A percentile compares a stretch with the other conserved stretches of the same genome.
phyloP scores from a whole-genome alignment of 2,797 vertebrate species.

The Lagorchestes hirsutus region DNA sequence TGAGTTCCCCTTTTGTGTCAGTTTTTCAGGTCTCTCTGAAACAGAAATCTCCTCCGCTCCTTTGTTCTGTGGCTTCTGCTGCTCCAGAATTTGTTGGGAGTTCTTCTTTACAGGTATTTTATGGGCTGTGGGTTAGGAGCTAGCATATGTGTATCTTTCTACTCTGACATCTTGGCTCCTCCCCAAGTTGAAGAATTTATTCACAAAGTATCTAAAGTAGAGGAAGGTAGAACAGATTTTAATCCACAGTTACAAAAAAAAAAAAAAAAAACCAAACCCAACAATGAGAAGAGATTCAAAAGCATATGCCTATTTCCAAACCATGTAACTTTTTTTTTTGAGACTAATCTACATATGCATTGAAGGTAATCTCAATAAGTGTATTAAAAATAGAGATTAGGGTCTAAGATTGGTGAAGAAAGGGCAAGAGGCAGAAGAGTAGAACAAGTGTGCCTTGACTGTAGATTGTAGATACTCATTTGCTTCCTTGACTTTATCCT shows the following conservation, averaged over 20 bases:
- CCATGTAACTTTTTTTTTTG: too few species aligned
- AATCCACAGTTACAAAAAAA: not conserved
- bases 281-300: not conserved
- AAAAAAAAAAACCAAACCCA: not conserved
- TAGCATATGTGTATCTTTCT: too few species aligned
- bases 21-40: too few species aligned
- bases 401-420: not conserved
- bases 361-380: not conserved
- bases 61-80: too few species aligned
- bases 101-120: too few species aligned
- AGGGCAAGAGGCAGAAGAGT: not conserved
- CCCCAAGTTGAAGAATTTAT: not conserved
- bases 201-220: not conserved
- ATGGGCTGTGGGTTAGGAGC: too few species aligned
- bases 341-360: not conserved
- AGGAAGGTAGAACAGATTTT: not conserved
- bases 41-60: too few species aligned
- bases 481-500: not conserved
- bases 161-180: too few species aligned
- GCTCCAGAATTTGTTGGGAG: too few species aligned
- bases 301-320: not conserved
- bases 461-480: not conserved
- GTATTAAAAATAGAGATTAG: not conserved
- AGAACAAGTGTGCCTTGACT: not conserved
- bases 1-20: too few species aligned